Conservation (phyloP, 2,113 vertebrate species). For the Megaceryle maxima region DNA sequence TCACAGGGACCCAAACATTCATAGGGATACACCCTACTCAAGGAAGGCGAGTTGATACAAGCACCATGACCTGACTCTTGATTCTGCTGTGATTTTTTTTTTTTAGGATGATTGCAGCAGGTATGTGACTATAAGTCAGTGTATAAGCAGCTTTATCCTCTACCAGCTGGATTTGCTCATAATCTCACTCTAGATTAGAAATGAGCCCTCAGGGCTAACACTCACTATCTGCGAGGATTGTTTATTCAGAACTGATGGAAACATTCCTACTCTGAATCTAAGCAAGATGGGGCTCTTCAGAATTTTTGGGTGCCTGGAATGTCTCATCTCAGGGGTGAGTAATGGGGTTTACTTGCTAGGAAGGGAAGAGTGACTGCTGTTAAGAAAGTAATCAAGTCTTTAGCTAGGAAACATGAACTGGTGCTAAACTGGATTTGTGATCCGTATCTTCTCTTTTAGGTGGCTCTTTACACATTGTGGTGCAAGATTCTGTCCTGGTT, state of each 20-base stretch:
- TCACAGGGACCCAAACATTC: fast-evolving
- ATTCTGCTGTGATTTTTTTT: neutral
- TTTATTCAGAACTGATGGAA: neutral
- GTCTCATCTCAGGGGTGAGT: neutral
- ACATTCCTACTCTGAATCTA: neutral
- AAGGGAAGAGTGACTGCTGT: neutral
- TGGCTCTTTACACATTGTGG: neutral
- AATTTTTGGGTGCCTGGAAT: neutral
- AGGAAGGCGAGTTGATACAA: neutral
- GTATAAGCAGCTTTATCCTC: neutral
- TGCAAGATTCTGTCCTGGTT: neutral
- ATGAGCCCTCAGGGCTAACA: neutral
- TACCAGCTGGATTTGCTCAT: neutral
- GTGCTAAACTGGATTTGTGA: neutral
- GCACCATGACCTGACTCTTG: neutral
- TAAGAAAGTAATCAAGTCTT: neutral
- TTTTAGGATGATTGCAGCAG: neutral
- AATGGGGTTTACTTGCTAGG: neutral
- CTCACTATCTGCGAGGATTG: neutral
- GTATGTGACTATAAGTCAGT: neutral
- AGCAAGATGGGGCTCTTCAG: neutral
- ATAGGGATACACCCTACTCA: neutral
- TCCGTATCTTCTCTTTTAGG: neutral
- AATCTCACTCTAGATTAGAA: neutral
- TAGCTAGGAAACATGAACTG: neutral